These are phyloP conservation scores for Lophius americanus DNA, from an alignment of 2,797 vertebrate species.

Conservation along the genomic window DNA sequence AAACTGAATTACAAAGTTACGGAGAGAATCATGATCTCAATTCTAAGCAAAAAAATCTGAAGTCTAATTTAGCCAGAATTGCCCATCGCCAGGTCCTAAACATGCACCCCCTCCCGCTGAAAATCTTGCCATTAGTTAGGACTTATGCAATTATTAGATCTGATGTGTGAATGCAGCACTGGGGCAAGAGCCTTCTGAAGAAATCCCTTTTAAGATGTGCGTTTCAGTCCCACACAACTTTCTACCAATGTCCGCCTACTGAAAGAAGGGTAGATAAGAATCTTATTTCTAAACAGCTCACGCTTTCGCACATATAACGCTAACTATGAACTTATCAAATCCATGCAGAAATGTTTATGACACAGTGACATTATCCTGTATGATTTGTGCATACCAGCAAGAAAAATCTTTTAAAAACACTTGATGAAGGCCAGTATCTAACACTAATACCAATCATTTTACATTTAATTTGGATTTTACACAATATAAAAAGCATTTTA, in stretches of 20 bases:
- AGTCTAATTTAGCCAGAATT: too few species aligned
- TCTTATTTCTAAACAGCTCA: background rate
- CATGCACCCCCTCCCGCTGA: too few species aligned
- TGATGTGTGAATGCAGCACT: too few species aligned
- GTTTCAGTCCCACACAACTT: background rate
- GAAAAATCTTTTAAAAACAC: background rate
- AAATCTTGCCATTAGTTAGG: too few species aligned
- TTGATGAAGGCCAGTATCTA: constrained; percentile 25
- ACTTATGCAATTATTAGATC: too few species aligned
- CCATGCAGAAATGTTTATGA: background rate
- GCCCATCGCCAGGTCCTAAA: too few species aligned
- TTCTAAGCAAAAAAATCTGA: too few species aligned
- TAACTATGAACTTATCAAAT: background rate
- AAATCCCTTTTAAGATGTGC: too few species aligned
- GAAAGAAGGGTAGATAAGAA: background rate
- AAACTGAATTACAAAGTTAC: too few species aligned
- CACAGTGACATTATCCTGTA: background rate
- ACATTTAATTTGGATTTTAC: constrained; percentile 18
- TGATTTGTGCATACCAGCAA: background rate
- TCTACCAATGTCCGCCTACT: background rate
- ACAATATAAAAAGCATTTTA: constrained; percentile 2
- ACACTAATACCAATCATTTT: constrained; percentile 41
- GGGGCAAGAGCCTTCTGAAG: background rate
- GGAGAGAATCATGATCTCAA: too few species aligned
- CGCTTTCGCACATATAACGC: constrained; percentile 1